phyloP scores from a whole-genome alignment of 2,113 vertebrate genomes.

The Perca flavescens region DNA sequence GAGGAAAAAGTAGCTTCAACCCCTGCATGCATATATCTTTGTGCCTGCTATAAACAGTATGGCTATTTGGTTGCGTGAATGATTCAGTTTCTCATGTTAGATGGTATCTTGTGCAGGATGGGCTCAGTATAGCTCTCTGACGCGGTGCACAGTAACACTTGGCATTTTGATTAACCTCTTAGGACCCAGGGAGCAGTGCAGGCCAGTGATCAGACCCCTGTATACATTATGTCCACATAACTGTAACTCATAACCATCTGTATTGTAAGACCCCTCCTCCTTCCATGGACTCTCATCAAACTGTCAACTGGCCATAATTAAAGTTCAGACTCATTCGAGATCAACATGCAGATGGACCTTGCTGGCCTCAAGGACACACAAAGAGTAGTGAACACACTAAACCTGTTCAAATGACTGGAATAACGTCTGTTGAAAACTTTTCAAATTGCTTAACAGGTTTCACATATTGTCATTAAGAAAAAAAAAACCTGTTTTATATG shows the following conservation, averaged over 20 bases:
- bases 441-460: not conserved
- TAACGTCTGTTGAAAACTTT: not conserved
- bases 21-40: not conserved
- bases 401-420: not conserved
- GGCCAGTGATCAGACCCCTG: slow-evolving; percentile 22
- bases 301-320: slow-evolving; percentile 83
- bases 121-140: slow-evolving; percentile 62
- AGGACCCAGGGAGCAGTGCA: slow-evolving; percentile 17
- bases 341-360: slow-evolving; percentile 20
- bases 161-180: slow-evolving; percentile 78
- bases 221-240: slow-evolving; percentile 17
- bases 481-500: not conserved
- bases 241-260: slow-evolving; percentile 26
- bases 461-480: not conserved
- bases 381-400: not conserved
- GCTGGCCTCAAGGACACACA: slow-evolving; percentile 7
- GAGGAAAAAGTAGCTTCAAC: not conserved
- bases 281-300: slow-evolving; percentile 66
- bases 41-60: slow-evolving; percentile 28
- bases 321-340: slow-evolving; percentile 59
- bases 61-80: slow-evolving; percentile 41
- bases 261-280: slow-evolving; percentile 18
- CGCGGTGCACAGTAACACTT: slow-evolving; percentile 63
- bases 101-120: slow-evolving; percentile 46
- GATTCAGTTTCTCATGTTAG: slow-evolving; percentile 49